Evolutionary conservation across 2,113 vertebrate genomes (phyloP).

Genomic region (Notechis scutatus): DNA sequence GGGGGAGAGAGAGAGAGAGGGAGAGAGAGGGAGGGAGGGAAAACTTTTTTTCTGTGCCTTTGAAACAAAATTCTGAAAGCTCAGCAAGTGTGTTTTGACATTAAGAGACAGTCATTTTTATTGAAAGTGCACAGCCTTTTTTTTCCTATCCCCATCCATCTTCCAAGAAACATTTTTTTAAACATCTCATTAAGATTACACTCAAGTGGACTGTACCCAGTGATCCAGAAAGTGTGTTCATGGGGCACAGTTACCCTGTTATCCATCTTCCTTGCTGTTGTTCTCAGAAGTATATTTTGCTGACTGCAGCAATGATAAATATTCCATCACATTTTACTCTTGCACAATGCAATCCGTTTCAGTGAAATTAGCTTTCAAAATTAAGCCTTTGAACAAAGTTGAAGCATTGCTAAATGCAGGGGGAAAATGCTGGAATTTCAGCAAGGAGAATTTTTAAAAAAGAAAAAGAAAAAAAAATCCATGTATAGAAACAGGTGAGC

Average conservation of each 20-base stretch:
- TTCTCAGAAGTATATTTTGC: conserved; percentile 33
- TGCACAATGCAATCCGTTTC: conserved; percentile 43
- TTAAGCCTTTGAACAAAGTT: conserved; percentile 57
- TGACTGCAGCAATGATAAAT: conserved; percentile 48
- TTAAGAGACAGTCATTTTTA: conserved; percentile 1
- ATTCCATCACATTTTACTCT: conserved; percentile 57
- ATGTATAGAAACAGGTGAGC: not conserved
- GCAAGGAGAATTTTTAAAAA: not conserved
- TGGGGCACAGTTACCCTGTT: conserved; percentile 15
- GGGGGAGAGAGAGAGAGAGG: too few relatives aligned
- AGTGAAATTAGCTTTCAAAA: conserved; percentile 58
- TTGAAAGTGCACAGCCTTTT: conserved; percentile 29
- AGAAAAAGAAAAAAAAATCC: conserved; percentile 9
- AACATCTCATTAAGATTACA: conserved; percentile 37
- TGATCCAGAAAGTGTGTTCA: conserved; percentile 47
- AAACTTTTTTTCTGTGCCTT: not conserved
- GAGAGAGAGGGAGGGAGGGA: too few relatives aligned
- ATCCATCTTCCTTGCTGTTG: conserved; percentile 29
- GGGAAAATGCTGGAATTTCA: conserved; percentile 48
- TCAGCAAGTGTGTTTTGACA: not conserved
- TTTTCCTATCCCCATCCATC: conserved; percentile 6
- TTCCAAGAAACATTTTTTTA: conserved; percentile 2
- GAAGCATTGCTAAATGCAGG: conserved; percentile 30
- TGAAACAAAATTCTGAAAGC: not conserved
- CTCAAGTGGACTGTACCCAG: conserved; percentile 23